A percentile compares a stretch with the other conserved stretches of the same genome.
Conservation (phyloP, 2,113 vertebrate genomes). For the Phyllostomus hastatus region DNA sequence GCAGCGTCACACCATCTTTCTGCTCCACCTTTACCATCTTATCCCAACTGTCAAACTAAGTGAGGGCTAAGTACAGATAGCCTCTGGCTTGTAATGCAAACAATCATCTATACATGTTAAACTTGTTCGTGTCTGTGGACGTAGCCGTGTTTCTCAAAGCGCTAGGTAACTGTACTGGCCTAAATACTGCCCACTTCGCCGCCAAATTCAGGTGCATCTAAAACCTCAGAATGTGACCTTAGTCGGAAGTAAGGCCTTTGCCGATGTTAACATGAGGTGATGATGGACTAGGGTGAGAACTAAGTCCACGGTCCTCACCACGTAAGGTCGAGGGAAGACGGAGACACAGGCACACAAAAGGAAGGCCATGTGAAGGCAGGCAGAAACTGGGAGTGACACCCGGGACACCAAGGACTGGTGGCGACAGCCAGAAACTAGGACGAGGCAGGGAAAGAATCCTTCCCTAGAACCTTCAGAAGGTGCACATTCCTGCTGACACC, state of each 20-base stretch:
- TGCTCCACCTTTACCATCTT: not conserved
- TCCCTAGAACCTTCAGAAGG: not conserved
- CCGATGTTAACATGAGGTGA: not conserved
- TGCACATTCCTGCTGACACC: not conserved
- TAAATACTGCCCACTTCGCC: not conserved
- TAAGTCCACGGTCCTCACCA: not conserved
- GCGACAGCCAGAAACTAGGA: not conserved
- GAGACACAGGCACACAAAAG: not conserved
- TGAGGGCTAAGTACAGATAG: not conserved
- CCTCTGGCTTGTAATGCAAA: not conserved
- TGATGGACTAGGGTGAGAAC: not conserved
- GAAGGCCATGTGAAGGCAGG: fast-evolving
- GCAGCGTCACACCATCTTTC: not conserved
- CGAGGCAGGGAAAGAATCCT: too few species aligned
- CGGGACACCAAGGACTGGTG: not conserved
- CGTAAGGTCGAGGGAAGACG: not conserved
- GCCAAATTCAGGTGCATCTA: not conserved
- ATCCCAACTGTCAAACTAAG: not conserved
- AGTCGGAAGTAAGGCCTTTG: not conserved
- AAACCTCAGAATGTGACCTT: not conserved
- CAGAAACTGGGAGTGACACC: too few species aligned
- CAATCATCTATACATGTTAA: not conserved
- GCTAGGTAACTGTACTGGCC: not conserved
- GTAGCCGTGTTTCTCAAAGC: not conserved
- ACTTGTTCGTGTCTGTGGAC: not conserved